Evolutionary conservation across 2,888 invertebrate species (phyloP), one percentile per base, ranked within the genome.

Genomic region (Pristionchus maxplancki): DNA sequence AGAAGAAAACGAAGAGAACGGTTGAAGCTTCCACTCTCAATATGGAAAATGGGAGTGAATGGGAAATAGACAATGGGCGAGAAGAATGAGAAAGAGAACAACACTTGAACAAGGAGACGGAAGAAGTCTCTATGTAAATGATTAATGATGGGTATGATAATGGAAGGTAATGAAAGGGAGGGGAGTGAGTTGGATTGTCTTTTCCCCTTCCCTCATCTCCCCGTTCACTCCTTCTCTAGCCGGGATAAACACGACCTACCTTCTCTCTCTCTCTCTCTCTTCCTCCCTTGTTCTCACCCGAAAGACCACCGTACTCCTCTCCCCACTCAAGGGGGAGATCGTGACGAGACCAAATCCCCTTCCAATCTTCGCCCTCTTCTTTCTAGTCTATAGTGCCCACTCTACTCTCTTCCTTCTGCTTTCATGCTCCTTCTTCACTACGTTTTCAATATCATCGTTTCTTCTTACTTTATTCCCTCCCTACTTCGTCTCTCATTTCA

Each of bases 21-120:
- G 78, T 28, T 48, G 78, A 78, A 78, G 78, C 78, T 78, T 78
- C 78, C 78, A 78, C 78, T 78, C n/a, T 78, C 78, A 48, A 78
- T 44, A 83, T 53, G 15, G 48, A 53, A 50, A 34, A 83, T 53
- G 31, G 58, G 34, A 81, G 17, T n/a, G 82, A 83, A 24, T 20
- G 53, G 44, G 34, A 78, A n/a, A 83, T n/a, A 53, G 28, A 81
- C 28, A 50, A 81, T n/a, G 53, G 48, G 34, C 17, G 24, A 34
- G 53, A 83, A 17, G 13, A 53, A 53, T 17, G n/a, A 34, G 4
- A 53, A 44, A 81, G 81, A 28, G 37, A 48, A 44, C 6, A 78
- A 78, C 78, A 78, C 78, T 78, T 48, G 44, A 44, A 44, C 3
- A 24, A n/a, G 44, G 17, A 40, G 78, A 28, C 17, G 78, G 44